Base-by-base conservation (phyloP, 2,888 invertebrate genomes). In the Rhagium mordax region DNA sequence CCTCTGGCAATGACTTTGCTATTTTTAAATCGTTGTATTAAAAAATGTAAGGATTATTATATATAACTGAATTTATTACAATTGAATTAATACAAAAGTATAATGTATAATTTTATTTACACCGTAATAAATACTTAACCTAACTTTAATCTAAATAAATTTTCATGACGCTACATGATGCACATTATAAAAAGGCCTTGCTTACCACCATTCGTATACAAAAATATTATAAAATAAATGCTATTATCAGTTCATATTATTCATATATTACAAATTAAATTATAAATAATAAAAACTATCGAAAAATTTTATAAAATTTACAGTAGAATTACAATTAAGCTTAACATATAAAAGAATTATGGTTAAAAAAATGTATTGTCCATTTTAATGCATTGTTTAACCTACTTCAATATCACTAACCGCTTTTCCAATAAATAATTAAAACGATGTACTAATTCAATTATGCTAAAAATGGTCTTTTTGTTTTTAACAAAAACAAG, bases 71-170 rank as follows among this genome's bases (percentile, higher is more conserved):
- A 65, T 53, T 65, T 53, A 27, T 53, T 53, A 20, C 2, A 53
- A 65, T 18, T 18, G 21, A 69, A 66, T 55, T 21, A 67, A 67
- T 57, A 67, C 67, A 79, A 78, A 79, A 79, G 78, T 76, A 76
- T 72, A 79, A 75, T 74, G 71, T 76, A 75, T 73, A 73, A 74
- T 74, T 71, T 77, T 79, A 79, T 79, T 71, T 78, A 78, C 79
- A 79, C 48, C 72, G 72, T 75, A 79, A 79, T 79, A 79, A 78
- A 79, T 79, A 79, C 68, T 76, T 76, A 68, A 72, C 49, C 70
- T 71, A 74, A 47, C 67, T 69, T 67, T 72, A 59, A 49, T 27
- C 71, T 67, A 74, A 29, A 71, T 47, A 67, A 75, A 71, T 62
- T 61, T 57, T 71, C 66, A 27, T 41, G 55, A 70, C 69, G 55